Evolutionary conservation across 2,113 vertebrate genomes (phyloP).

Genomic region (Trichechus manatus): DNA sequence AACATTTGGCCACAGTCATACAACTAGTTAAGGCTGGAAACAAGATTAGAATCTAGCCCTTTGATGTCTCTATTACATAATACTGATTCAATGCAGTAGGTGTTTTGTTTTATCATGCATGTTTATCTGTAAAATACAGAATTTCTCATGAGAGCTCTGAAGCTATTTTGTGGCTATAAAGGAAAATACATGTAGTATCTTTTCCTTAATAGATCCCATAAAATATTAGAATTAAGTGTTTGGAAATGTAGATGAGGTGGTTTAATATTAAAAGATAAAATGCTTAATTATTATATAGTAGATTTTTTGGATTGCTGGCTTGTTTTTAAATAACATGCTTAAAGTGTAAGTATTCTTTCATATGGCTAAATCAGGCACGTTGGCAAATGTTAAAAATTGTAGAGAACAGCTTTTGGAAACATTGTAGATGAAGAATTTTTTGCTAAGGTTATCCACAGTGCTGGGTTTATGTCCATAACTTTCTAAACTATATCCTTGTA

Average conservation of each 20-base stretch:
- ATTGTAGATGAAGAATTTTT: neutral
- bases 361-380: neutral
- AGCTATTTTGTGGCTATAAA: neutral
- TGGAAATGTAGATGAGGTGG: neutral
- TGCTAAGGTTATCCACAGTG: neutral
- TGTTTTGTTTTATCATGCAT: neutral
- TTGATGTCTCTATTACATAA: neutral
- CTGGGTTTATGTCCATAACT: neutral
- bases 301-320: neutral
- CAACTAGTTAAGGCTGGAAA: conserved; percentile 5
- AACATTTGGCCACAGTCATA: conserved; percentile 9
- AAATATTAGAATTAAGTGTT: neutral
- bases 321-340: neutral
- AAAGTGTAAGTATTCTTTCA: neutral
- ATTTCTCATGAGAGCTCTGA: neutral
- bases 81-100: neutral
- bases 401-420: neutral
- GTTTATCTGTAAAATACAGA: neutral
- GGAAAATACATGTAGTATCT: neutral
- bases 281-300: neutral
- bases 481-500: neutral
- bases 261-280: conserved; percentile 32
- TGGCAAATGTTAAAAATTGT: neutral
- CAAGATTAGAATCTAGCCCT: neutral
- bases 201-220: neutral